Conservation (phyloP, 2,888 invertebrate species). For the Liopterus haemorrhoidalis region DNA sequence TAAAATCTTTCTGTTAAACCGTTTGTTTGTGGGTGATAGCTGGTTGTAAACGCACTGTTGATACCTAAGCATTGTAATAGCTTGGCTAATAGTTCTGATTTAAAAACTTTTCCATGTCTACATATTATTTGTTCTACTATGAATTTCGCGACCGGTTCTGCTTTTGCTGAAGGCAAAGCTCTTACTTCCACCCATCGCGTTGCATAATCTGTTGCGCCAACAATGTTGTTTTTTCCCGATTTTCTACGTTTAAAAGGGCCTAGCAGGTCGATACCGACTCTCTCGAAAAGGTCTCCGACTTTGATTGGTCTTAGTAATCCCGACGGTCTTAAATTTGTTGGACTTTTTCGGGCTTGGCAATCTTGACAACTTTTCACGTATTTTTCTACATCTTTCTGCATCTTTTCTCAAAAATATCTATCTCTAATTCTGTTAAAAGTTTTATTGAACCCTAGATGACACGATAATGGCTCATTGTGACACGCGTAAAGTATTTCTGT, state of each 20-base stretch:
- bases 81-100: conserved; percentile 30
- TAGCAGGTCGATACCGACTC: too few species aligned
- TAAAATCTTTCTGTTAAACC: too few species aligned
- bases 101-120: conserved; percentile 17
- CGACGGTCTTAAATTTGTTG: conserved; percentile 20
- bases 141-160: too few species aligned
- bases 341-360: conserved; percentile 29
- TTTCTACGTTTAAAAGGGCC: conserved; percentile 15
- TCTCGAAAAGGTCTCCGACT: conserved; percentile 21
- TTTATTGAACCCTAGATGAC: neutral
- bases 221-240: conserved; percentile 26
- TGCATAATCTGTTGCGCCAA: too few species aligned
- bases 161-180: too few species aligned
- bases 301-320: conserved; percentile 18
- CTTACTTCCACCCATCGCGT: too few species aligned
- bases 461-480: neutral
- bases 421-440: neutral
- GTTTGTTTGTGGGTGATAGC: too few species aligned
- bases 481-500: neutral
- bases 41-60: too few species aligned
- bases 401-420: neutral
- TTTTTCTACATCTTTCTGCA: conserved; percentile 18
- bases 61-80: too few species aligned
- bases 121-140: conserved; percentile 11
- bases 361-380: conserved; percentile 25